Conservation (phyloP, 2,888 invertebrate genomes). For the Euclidia mi region DNA sequence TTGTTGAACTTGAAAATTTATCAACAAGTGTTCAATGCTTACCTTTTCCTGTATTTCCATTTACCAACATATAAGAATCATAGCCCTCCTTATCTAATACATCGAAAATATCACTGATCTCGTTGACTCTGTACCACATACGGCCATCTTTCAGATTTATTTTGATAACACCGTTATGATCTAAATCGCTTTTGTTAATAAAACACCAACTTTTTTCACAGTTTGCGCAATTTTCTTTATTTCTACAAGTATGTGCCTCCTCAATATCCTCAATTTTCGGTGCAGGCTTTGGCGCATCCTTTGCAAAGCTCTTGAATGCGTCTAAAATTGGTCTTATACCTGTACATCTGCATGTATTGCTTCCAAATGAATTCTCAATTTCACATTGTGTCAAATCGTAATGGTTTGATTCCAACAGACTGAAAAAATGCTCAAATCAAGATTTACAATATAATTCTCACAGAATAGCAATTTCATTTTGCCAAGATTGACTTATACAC, state of each 20-base stretch:
- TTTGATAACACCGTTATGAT: slow-evolving; percentile 54
- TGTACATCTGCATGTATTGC: slow-evolving; percentile 94
- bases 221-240: slow-evolving; percentile 40
- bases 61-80: slow-evolving; percentile 90
- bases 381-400: slow-evolving; percentile 89
- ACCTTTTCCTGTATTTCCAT: slow-evolving; percentile 94
- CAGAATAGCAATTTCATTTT: too few relatives aligned
- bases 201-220: slow-evolving; percentile 69
- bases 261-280: slow-evolving; percentile 68
- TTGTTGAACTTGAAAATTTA: too few relatives aligned
- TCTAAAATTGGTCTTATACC: slow-evolving; percentile 91
- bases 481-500: too few relatives aligned
- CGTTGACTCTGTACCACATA: slow-evolving; percentile 88
- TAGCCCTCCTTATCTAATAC: slow-evolving; percentile 74
- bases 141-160: slow-evolving; percentile 73
- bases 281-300: slow-evolving; percentile 74
- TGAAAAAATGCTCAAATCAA: slow-evolving; percentile 50
- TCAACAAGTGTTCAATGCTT: too few relatives aligned
- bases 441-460: too few relatives aligned
- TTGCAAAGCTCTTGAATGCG: slow-evolving; percentile 91
- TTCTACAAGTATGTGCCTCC: slow-evolving; percentile 67
- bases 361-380: slow-evolving; percentile 92
- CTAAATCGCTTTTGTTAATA: slow-evolving; percentile 60
- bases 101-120: slow-evolving; percentile 85
- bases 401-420: slow-evolving; percentile 65